Evolutionary conservation across 2,113 vertebrate species (phyloP).

Genomic region (Clarias batrachus): DNA sequence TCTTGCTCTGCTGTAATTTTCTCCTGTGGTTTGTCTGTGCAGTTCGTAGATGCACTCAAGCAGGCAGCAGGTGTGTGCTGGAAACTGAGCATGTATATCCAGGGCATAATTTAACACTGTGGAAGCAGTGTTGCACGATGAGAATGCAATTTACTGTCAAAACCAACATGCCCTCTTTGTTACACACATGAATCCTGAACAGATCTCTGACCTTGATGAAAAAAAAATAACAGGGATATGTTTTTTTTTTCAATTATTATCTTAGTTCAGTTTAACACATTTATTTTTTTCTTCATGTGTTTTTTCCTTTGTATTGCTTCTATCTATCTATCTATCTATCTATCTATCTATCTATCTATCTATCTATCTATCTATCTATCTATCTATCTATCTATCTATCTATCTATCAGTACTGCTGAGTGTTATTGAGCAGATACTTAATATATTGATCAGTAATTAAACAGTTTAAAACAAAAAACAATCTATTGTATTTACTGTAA

Average conservation of each 20-base stretch:
- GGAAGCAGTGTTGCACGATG: slow-evolving; percentile 28
- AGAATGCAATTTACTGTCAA: background rate
- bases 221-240: background rate
- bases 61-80: slow-evolving; percentile 27
- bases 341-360: slow-evolving; percentile 16
- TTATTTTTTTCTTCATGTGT: too few relatives aligned
- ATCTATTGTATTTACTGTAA: background rate
- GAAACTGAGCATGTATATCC: slow-evolving; percentile 9
- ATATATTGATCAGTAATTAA: too few relatives aligned
- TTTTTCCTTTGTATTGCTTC: background rate
- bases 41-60: background rate
- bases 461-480: background rate
- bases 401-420: background rate
- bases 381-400: background rate
- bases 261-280: background rate
- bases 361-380: background rate
- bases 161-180: background rate
- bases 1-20: background rate
- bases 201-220: background rate
- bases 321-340: slow-evolving; percentile 18
- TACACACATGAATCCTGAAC: background rate
- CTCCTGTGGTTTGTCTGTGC: slow-evolving; percentile 3
- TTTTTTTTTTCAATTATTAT: background rate
- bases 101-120: slow-evolving; percentile 42
- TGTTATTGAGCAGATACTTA: background rate